phyloP scores from a whole-genome alignment of 2,113 vertebrate genomes.

The Myodes glareolus region DNA sequence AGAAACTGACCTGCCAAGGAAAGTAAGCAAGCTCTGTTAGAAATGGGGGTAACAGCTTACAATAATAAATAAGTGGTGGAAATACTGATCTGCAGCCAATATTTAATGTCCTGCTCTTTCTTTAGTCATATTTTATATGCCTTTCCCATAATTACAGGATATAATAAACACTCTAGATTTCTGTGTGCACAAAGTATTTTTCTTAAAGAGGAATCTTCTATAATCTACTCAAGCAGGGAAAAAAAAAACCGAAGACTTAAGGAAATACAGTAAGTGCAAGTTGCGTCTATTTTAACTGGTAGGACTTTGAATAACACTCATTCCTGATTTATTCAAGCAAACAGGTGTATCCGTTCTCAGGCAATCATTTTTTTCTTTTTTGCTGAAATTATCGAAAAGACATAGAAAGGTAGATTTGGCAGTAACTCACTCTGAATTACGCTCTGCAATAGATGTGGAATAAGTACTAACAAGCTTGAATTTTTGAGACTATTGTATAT shows the following conservation, averaged over 20 bases:
- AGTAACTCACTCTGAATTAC: not conserved
- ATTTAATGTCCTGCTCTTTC: not conserved
- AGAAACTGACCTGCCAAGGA: slow-evolving; percentile 95
- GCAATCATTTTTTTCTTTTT: not conserved
- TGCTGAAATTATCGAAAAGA: slow-evolving; percentile 16
- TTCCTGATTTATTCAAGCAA: not conserved
- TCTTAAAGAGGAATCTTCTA: not conserved
- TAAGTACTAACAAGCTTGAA: not conserved
- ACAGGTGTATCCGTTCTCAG: not conserved
- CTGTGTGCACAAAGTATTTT: not conserved
- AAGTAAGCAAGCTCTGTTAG: not conserved
- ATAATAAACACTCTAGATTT: not conserved
- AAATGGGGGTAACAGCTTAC: not conserved
- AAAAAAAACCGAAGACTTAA: not conserved
- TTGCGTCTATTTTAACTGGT: not conserved
- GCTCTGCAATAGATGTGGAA: not conserved
- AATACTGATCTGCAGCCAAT: not conserved
- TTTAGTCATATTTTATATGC: not conserved
- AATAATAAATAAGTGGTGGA: not conserved
- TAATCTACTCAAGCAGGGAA: not conserved
- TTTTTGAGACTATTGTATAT: slow-evolving; percentile 6
- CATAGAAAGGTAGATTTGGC: not conserved
- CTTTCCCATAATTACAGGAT: not conserved
- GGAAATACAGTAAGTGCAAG: not conserved
- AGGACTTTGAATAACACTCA: not conserved